These are phyloP conservation scores for Anolis sagrei DNA, from an alignment of 2,113 vertebrate genomes.

Conservation along the genomic window DNA sequence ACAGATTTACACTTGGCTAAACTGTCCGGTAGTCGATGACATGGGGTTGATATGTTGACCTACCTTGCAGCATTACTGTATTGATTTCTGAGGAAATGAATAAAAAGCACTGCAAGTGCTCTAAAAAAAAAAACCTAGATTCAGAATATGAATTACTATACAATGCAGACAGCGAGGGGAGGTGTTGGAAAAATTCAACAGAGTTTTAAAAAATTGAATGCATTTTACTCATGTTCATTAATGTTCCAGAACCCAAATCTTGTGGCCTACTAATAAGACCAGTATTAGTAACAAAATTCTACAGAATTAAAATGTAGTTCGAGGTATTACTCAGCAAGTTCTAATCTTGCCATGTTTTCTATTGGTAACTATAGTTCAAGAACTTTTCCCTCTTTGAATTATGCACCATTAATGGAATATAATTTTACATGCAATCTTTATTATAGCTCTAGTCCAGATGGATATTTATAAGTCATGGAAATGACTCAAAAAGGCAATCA, in stretches of 20 bases:
- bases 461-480: slow-evolving; percentile 31
- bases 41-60: neutral
- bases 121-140: neutral
- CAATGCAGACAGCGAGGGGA: too few relatives aligned
- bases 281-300: neutral
- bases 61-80: neutral
- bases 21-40: too few relatives aligned
- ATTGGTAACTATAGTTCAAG: neutral
- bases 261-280: neutral
- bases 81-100: neutral
- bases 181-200: too few relatives aligned
- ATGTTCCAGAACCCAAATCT: too few relatives aligned
- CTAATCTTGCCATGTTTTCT: neutral
- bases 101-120: neutral
- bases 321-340: too few relatives aligned
- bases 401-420: slow-evolving; percentile 8
- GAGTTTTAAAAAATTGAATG: neutral
- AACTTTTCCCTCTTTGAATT: slow-evolving; percentile 14
- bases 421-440: slow-evolving; percentile 39
- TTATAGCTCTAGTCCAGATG: slow-evolving; percentile 39
- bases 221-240: neutral
- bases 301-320: neutral
- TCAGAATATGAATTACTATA: too few relatives aligned
- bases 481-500: slow-evolving; percentile 33
- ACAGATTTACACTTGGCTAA: too few relatives aligned